phyloP scores from a whole-genome alignment of 1,140 invertebrate genomes.

The Calosoma granatense region DNA sequence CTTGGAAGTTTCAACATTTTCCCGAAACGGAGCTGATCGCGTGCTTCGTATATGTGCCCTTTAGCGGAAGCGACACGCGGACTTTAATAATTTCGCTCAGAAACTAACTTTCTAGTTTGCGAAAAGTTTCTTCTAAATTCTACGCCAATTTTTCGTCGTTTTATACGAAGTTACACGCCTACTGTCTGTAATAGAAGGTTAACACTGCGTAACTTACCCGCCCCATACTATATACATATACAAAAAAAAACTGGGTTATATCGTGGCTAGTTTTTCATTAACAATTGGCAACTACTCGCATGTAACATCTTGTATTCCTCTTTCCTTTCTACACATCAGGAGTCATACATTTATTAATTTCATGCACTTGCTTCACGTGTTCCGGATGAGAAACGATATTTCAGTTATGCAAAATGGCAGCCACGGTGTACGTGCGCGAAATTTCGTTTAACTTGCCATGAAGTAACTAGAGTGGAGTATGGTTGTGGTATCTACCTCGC shows the following conservation, averaged over 20 bases:
- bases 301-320: too few species aligned
- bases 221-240: background rate
- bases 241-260: background rate
- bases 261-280: background rate
- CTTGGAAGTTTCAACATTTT: too few species aligned
- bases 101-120: background rate
- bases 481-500: too few species aligned
- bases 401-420: background rate
- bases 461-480: too few species aligned
- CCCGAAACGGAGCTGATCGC: too few species aligned
- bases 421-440: too few species aligned
- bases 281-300: too few species aligned
- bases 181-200: background rate
- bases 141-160: background rate
- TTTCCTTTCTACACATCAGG: too few species aligned
- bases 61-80: background rate
- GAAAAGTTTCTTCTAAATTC: background rate
- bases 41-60: too few species aligned
- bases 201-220: background rate
- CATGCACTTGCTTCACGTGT: background rate
- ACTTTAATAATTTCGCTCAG: background rate
- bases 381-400: constrained; percentile 1
- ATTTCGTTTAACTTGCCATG: too few species aligned
- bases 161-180: background rate
- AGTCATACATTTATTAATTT: too few species aligned